Evolutionary conservation across 2,113 vertebrate species (phyloP), one percentile per base, ranked within the genome.

Genomic region (Bos javanicus): DNA sequence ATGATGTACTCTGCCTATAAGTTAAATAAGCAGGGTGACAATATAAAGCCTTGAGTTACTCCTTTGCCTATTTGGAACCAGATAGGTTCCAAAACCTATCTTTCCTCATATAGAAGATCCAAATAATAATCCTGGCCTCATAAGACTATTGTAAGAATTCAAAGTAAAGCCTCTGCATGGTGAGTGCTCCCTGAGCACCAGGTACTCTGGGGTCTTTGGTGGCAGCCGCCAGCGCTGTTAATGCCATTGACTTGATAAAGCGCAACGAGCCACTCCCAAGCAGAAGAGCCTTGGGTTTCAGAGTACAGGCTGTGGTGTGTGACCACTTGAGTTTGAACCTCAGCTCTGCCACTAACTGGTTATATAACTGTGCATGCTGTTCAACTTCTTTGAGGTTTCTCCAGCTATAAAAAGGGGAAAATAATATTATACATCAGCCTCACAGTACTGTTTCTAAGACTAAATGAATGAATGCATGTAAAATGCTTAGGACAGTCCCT

Each of bases 281-380:
- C 59, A 9, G 62, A 1, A 8, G 3, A 9, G 8, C 33, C 54
- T 59, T 4, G 1, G 3, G 48, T 10, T 48, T 54, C n/a, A 21
- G 56, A n/a, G 11, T 19, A 25, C 17, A 16, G 64, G 54, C 74
- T 16, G 12, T 12, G 33, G 28, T 15, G 3, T 0, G 0, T 54
- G 56, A 57, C 10, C 19, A 1, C 60, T 4, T 2, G 78, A 26
- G 28, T 46, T 46, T 52, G 43, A 76, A 50, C 15, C 50, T 26
- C 19, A 39, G 28, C 14, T 54, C 93, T 60, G 19, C 87, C 46
- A 1, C 83, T 3, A 25, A 3, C 83, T 14, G 2, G 19, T 48
- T 19, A 5, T 56, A 0, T 50, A 15, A 23, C 48, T 12, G 0
- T 17, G 21, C 2, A 1, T 21, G 21, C 4, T 19, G 5, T 13